Percentiles rank a stretch among this genome's conserved stretches.
Conservation (phyloP, 2,888 invertebrate species). For the Phortica okadai region DNA sequence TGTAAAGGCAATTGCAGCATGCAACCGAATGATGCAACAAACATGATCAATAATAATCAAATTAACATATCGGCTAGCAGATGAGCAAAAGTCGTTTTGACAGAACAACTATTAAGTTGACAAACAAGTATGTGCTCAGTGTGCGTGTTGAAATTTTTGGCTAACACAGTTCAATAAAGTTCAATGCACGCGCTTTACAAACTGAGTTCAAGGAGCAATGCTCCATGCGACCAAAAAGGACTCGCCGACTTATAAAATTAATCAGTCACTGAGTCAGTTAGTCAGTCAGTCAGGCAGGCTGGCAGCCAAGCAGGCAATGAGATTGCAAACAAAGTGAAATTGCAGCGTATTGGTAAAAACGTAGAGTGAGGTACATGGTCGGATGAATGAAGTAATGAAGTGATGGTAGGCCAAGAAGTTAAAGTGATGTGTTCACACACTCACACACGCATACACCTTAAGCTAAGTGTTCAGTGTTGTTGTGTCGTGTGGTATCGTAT, state of each 20-base stretch:
- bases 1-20: neutral
- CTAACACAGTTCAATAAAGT: neutral
- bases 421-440: neutral
- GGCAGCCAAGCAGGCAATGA: neutral
- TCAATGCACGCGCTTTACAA: neutral
- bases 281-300: neutral
- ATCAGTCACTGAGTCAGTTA: neutral
- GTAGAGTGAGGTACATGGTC: too few relatives aligned
- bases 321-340: too few relatives aligned
- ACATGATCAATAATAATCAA: neutral
- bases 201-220: conserved; percentile 15
- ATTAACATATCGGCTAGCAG: neutral
- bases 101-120: neutral
- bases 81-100: neutral
- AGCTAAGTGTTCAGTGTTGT: neutral
- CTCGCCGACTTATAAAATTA: neutral
- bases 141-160: neutral
- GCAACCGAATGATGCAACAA: neutral
- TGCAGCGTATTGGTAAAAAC: too few relatives aligned
- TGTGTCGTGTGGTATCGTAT: neutral
- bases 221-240: neutral
- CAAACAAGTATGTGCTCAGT: neutral
- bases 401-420: too few relatives aligned
- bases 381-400: too few relatives aligned
- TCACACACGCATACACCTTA: neutral